Percentiles rank a stretch among this genome's conserved stretches.
Conservation (phyloP, 2,113 vertebrate genomes). For the Turnix velox region DNA sequence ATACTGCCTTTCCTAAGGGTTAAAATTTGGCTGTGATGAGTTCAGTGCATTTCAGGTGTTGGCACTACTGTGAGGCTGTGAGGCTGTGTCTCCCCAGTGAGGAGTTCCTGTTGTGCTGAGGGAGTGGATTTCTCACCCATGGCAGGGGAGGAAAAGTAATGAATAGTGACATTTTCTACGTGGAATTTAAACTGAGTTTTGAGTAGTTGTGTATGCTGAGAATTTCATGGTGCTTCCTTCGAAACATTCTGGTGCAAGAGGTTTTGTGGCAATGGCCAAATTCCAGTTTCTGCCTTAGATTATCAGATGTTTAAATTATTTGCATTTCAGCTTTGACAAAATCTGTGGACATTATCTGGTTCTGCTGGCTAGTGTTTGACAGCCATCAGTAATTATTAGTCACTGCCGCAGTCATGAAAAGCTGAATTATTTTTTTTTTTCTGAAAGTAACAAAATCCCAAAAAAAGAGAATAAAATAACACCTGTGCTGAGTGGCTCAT, state of each 20-base stretch:
- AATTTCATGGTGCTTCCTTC: neutral
- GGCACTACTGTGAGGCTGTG: neutral
- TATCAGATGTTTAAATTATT: neutral
- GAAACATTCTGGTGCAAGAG: neutral
- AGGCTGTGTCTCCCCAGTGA: fast-evolving
- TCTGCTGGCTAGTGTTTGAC: neutral
- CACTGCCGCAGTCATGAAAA: neutral
- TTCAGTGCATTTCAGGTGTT: neutral
- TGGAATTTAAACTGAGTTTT: neutral
- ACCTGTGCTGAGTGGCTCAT: neutral
- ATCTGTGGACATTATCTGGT: neutral
- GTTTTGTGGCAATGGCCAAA: neutral
- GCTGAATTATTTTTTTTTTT: neutral
- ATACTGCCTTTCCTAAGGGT: neutral
- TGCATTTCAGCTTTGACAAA: neutral
- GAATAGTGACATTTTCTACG: neutral
- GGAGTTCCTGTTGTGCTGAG: neutral
- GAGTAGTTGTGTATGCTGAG: neutral
- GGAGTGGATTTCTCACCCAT: neutral
- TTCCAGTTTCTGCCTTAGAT: neutral
- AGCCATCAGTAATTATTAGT: neutral
- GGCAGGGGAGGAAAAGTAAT: neutral
- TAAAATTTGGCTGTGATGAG: neutral
- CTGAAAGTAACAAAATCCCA: neutral
- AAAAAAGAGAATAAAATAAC: neutral